Evolutionary conservation across 1,140 invertebrate species (phyloP).

Genomic region (Platyscapa corneri): DNA sequence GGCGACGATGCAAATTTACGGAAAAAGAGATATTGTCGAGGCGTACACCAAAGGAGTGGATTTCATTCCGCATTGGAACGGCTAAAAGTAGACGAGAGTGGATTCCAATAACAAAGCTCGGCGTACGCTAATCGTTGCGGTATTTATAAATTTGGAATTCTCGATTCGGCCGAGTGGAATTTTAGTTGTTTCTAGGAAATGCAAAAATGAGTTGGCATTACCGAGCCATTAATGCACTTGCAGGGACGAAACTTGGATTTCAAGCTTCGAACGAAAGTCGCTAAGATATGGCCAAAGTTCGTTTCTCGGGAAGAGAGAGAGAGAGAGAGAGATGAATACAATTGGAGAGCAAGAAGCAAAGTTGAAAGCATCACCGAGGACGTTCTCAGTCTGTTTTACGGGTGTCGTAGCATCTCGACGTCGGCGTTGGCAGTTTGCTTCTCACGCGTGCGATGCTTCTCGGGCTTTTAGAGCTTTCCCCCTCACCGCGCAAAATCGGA

Average conservation of each 20-base stretch:
- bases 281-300: not conserved
- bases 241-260: not conserved
- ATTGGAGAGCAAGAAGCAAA: not conserved
- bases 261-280: not conserved
- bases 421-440: slow-evolving; percentile 47
- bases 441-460: slow-evolving; percentile 28
- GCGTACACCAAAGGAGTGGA: too few species aligned
- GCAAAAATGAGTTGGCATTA: too few species aligned
- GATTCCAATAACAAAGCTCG: too few species aligned
- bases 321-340: not conserved
- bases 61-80: too few species aligned
- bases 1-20: too few species aligned
- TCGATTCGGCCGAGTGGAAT: not conserved
- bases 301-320: not conserved
- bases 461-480: slow-evolving; percentile 32
- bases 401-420: slow-evolving; percentile 57
- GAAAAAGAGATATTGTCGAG: too few species aligned
- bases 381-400: slow-evolving; percentile 63
- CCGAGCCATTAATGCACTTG: not conserved
- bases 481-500: slow-evolving; percentile 12
- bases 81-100: too few species aligned
- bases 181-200: too few species aligned
- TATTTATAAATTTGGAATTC: not conserved
- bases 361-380: not conserved
- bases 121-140: not conserved